phyloP scores from a whole-genome alignment of 2,113 vertebrate genomes.

The Gnathonemus longibarbis region DNA sequence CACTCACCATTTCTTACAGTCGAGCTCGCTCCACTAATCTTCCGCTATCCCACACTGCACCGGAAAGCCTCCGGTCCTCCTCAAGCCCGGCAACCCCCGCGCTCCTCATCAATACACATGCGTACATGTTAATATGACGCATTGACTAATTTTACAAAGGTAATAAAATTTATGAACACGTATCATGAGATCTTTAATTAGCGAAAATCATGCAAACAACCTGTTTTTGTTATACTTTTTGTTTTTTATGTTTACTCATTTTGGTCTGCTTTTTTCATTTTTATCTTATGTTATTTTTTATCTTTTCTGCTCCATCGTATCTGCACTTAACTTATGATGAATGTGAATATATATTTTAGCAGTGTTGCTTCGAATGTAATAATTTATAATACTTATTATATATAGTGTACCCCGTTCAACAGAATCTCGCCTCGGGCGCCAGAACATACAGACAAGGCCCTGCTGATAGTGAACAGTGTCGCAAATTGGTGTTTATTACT shows the following conservation, averaged over 20 bases:
- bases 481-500: not conserved
- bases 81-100: slow-evolving; percentile 9
- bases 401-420: not conserved
- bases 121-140: not conserved
- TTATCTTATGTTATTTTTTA: not conserved
- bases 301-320: not conserved
- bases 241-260: not conserved
- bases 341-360: not conserved
- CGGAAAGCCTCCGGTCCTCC: slow-evolving; percentile 35
- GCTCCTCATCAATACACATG: not conserved
- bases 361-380: not conserved
- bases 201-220: not conserved
- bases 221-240: not conserved
- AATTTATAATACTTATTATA: not conserved
- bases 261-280: not conserved
- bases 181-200: not conserved
- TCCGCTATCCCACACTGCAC: slow-evolving; percentile 53
- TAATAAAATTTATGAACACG: not conserved
- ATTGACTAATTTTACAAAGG: not conserved
- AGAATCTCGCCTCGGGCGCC: not conserved
- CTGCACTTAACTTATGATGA: not conserved
- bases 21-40: slow-evolving; percentile 41
- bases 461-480: not conserved
- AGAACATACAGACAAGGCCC: not conserved
- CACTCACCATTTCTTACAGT: slow-evolving; percentile 66